Evolutionary conservation across 2,113 vertebrate genomes (phyloP), one percentile per base, ranked within the genome.

Genomic region (Hippopotamus amphibius): DNA sequence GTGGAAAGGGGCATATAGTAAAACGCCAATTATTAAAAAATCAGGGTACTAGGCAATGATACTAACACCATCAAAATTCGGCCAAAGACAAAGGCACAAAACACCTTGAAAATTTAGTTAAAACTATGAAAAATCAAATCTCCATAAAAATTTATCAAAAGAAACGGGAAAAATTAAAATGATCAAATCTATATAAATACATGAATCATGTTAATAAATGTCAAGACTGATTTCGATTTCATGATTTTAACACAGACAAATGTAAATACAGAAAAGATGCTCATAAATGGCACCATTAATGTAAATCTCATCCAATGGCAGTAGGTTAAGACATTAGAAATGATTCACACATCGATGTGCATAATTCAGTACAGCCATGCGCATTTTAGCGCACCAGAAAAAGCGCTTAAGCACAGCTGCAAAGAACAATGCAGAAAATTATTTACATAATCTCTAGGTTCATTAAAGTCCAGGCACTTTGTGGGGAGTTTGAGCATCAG

Each of bases 131-230:
- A 95, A 99, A 99, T 99, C 99, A 99, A 99, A 99, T 99, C 99
- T 99, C 99, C 99, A 99, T 99, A 99, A 98, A 99, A 98, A 99
- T 99, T 99, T 99, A 99, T 99, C 99, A 95, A 98, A 98, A 98
- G 98, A 80, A 53, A 15, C 93, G 95, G 98, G 93, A 72, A 97
- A 98, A 98, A 98, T 97, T 98, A 99, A 99, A 98, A 98, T 98
- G 98, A 98, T 98, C 98, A 96, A 98, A 99, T 98, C 99, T 99
- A 98, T 98, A 99, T 99, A 99, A 99, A 99, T 99, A 99, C 98
- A 99, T 98, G 99, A 98, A 96, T 98, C 99, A 98, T 98, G 98
- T 98, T 99, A 98, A 99, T 97, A 98, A 97, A 96, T 98, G 97
- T 96, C 80, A 91, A 96, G 97, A 10, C 94, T 80, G 97, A 95